Conservation (phyloP, 2,797 vertebrate genomes). For the Sebastes iracundus region DNA sequence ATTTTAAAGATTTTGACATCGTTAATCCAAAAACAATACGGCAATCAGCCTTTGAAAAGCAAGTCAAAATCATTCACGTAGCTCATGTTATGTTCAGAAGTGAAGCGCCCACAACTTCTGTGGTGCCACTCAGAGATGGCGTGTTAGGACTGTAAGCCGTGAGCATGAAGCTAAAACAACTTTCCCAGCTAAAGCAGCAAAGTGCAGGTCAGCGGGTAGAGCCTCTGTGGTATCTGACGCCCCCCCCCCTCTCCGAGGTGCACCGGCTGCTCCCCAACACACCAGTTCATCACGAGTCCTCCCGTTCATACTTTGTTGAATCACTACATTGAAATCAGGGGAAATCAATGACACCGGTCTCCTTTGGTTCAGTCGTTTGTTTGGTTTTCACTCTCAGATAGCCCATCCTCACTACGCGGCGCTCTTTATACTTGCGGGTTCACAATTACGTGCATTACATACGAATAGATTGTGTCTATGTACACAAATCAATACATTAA, state of each 20-base stretch:
- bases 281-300: not conserved
- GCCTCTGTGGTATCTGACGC: constrained; percentile 46
- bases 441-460: too few species aligned
- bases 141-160: constrained; percentile 39
- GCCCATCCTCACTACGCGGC: too few species aligned
- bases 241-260: constrained; percentile 12
- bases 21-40: not conserved
- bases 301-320: not conserved
- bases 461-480: too few species aligned
- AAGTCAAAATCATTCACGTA: not conserved
- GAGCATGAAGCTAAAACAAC: constrained; percentile 67
- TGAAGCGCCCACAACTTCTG: not conserved
- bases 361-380: not conserved
- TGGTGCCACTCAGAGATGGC: constrained; percentile 6
- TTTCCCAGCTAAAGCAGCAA: constrained; percentile 59
- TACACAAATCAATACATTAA: too few species aligned
- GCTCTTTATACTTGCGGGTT: too few species aligned
- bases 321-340: constrained; percentile 7
- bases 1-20: not conserved
- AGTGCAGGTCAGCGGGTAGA: constrained; percentile 28
- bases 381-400: not conserved
- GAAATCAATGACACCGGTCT: not conserved
- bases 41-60: not conserved
- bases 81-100: not conserved
- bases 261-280: not conserved